Conservation (phyloP, 2,888 invertebrate species). For the Heliconius ethilla region DNA sequence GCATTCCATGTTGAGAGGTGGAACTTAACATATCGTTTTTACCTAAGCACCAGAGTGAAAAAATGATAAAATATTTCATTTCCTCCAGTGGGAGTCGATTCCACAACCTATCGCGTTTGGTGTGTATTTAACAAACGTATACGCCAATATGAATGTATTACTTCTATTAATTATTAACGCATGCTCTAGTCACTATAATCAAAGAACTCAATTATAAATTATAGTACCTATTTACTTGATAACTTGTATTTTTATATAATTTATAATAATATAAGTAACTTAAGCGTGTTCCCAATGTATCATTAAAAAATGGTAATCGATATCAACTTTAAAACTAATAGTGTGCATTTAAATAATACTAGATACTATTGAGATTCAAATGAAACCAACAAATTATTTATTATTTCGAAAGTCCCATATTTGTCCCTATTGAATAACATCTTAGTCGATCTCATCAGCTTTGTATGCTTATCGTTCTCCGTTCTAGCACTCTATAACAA, state of each 20-base stretch:
- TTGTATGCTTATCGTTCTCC: constrained; percentile 59
- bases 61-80: no score
- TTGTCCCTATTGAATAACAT: constrained; percentile 49
- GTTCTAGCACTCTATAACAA: constrained; percentile 69
- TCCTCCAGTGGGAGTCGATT: no score
- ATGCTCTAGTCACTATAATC: no score
- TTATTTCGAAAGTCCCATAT: constrained; percentile 41
- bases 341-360: neutral
- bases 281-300: neutral
- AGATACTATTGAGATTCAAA: neutral
- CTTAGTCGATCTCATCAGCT: constrained; percentile 39
- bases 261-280: neutral
- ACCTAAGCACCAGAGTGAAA: no score
- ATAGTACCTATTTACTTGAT: no score
- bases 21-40: no score
- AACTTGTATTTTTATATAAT: neutral
- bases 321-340: neutral
- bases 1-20: no score
- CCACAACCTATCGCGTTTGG: no score
- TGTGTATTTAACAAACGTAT: no score
- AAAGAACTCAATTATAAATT: no score
- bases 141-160: no score
- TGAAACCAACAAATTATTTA: neutral
- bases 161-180: no score
- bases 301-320: neutral